Evolutionary conservation across 2,113 vertebrate genomes (phyloP).

Genomic region (Seriola dumerili): DNA sequence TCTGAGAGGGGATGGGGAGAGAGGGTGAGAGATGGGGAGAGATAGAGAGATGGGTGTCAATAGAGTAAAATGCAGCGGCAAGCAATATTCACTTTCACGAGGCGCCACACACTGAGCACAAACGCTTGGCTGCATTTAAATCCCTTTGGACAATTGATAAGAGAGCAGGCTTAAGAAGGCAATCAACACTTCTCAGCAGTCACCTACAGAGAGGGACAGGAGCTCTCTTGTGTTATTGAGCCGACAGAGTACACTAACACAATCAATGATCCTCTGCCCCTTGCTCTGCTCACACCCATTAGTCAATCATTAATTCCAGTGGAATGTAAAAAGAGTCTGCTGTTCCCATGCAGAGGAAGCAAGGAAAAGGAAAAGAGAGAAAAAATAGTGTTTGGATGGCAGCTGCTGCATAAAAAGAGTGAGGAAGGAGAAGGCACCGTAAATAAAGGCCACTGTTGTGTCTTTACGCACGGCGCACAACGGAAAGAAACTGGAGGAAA

Average conservation of each 20-base stretch:
- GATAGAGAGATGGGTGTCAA: conserved; percentile 12
- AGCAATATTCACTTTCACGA: conserved; percentile 17
- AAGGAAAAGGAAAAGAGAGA: background rate
- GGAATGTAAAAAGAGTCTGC: conserved; percentile 15
- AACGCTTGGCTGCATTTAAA: conserved; percentile 8
- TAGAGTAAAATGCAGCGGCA: conserved; percentile 21
- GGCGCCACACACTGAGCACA: conserved; percentile 14
- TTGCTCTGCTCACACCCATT: conserved; percentile 43
- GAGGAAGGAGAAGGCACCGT: background rate
- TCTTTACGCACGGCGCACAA: conserved; percentile 61
- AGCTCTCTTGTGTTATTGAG: conserved; percentile 42
- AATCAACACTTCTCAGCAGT: conserved; percentile 34
- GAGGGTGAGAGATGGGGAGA: conserved; percentile 11
- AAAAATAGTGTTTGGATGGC: background rate
- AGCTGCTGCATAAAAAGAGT: conserved; percentile 9
- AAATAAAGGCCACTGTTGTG: conserved; percentile 23
- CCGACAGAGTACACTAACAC: conserved; percentile 38
- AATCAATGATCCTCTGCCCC: conserved; percentile 57
- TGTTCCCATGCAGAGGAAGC: conserved; percentile 1
- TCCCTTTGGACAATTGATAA: conserved; percentile 4
- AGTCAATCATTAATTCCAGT: conserved; percentile 58
- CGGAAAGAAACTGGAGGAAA: background rate
- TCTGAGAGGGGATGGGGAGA: conserved; percentile 68
- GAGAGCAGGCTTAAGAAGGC: conserved; percentile 7
- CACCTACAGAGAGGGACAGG: background rate